Conservation (phyloP, 2,888 invertebrate genomes). For the Brachycybe producta region DNA sequence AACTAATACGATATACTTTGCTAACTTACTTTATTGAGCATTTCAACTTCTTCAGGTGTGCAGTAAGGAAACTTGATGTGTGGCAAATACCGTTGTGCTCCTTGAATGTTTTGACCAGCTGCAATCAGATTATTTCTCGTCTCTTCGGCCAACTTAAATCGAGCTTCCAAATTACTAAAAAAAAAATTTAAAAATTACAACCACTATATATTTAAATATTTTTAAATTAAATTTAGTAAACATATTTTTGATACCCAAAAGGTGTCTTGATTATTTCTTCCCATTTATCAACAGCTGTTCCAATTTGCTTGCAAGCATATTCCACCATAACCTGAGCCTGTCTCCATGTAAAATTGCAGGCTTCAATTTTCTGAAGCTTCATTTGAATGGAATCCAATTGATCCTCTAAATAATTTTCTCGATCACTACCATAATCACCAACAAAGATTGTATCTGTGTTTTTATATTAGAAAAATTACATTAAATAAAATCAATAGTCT, state of each 20-base stretch:
- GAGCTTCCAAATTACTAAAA: constrained; percentile 33
- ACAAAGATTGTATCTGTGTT: constrained; percentile 40
- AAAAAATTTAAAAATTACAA: constrained; percentile 10
- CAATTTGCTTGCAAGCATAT: constrained; percentile 39
- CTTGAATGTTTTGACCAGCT: constrained; percentile 40
- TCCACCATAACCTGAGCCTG: constrained; percentile 37
- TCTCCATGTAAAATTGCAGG: constrained; percentile 41
- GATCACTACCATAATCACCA: constrained; percentile 40
- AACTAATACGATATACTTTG: too few relatives aligned
- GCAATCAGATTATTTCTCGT: constrained; percentile 42
- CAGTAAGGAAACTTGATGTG: constrained; percentile 43
- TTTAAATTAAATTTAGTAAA: too few relatives aligned
- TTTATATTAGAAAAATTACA: too few relatives aligned
- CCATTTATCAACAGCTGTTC: constrained; percentile 38
- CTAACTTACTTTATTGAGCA: constrained; percentile 31
- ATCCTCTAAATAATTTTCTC: constrained; percentile 39
- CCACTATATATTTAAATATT: too few relatives aligned
- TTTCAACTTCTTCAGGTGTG: constrained; percentile 36
- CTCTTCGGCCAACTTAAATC: constrained; percentile 39
- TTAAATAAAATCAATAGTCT: too few relatives aligned
- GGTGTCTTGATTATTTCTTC: constrained; percentile 31
- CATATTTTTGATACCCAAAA: too few relatives aligned
- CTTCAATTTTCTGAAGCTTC: constrained; percentile 37
- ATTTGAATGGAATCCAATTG: constrained; percentile 38
- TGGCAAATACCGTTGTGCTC: constrained; percentile 38